Percentiles rank a stretch among this genome's conserved stretches.
phyloP scores from a whole-genome alignment of 2,888 invertebrate genomes.

The Synergus laeviventris region DNA sequence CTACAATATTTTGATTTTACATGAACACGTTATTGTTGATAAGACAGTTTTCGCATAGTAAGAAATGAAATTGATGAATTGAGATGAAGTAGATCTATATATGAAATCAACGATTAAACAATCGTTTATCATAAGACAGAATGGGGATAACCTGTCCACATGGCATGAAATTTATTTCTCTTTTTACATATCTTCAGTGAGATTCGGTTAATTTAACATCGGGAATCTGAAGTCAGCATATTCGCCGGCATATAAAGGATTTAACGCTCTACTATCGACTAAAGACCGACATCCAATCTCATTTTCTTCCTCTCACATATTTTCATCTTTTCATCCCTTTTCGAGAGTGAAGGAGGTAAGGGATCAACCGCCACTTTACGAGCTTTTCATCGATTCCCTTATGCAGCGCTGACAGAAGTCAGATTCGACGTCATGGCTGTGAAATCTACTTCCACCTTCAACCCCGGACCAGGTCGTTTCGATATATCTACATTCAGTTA shows the following conservation, averaged over 20 bases:
- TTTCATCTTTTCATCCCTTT: not conserved
- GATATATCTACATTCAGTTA: conserved; percentile 9
- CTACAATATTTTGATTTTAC: no score
- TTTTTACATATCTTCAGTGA: not conserved
- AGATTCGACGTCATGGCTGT: not conserved
- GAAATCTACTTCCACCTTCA: not conserved
- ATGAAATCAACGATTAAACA: not conserved
- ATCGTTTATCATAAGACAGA: not conserved
- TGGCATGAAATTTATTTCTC: not conserved
- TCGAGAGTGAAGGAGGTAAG: not conserved
- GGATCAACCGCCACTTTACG: conserved; percentile 12
- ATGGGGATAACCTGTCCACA: not conserved
- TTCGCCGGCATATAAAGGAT: not conserved
- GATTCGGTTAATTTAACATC: not conserved
- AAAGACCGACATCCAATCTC: not conserved
- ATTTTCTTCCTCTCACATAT: not conserved
- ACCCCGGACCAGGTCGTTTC: not conserved
- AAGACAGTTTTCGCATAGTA: no score
- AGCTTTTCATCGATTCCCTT: conserved; percentile 16
- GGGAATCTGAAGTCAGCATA: not conserved
- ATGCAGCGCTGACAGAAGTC: conserved; percentile 8
- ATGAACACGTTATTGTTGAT: no score
- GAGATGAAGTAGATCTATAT: no score
- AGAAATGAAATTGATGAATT: no score
- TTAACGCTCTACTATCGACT: not conserved